Conservation (phyloP, 2,888 invertebrate species). For the Cosmorhoe ocellata region DNA sequence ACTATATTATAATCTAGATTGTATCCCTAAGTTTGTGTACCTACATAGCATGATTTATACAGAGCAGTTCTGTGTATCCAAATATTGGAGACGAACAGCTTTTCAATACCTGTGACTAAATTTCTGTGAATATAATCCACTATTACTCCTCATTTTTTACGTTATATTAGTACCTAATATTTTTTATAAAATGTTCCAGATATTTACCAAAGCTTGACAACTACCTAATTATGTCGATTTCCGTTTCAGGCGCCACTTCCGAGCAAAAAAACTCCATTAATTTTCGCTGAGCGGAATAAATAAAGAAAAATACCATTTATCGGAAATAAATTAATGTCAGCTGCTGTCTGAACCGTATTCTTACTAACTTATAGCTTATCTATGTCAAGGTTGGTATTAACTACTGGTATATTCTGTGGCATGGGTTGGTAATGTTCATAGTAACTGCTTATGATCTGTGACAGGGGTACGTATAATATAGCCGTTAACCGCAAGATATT, state of each 20-base stretch:
- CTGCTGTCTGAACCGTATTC: constrained; percentile 4
- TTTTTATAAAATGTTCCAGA: too few species aligned
- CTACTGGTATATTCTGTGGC: constrained; percentile 3
- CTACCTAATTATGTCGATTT: not conserved
- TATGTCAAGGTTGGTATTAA: not conserved
- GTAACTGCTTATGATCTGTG: constrained; percentile 6
- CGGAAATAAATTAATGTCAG: constrained; percentile 21
- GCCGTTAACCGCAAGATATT: constrained; percentile 40
- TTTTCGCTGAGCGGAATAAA: constrained; percentile 5
- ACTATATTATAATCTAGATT: too few species aligned
- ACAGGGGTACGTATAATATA: constrained; percentile 32
- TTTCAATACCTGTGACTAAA: too few species aligned
- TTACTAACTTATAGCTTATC: constrained; percentile 9
- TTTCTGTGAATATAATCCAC: too few species aligned
- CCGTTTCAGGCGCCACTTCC: not conserved
- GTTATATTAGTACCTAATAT: too few species aligned
- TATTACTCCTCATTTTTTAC: too few species aligned
- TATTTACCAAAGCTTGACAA: too few species aligned
- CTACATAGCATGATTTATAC: too few species aligned
- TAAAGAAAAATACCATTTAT: constrained; percentile 12
- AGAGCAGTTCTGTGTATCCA: too few species aligned
- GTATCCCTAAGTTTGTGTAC: too few species aligned
- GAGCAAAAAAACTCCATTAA: not conserved
- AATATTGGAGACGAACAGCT: too few species aligned
- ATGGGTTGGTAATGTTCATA: not conserved